phyloP scores from a whole-genome alignment of 2,113 vertebrate genomes.

The Beaufortia kweichowensis region DNA sequence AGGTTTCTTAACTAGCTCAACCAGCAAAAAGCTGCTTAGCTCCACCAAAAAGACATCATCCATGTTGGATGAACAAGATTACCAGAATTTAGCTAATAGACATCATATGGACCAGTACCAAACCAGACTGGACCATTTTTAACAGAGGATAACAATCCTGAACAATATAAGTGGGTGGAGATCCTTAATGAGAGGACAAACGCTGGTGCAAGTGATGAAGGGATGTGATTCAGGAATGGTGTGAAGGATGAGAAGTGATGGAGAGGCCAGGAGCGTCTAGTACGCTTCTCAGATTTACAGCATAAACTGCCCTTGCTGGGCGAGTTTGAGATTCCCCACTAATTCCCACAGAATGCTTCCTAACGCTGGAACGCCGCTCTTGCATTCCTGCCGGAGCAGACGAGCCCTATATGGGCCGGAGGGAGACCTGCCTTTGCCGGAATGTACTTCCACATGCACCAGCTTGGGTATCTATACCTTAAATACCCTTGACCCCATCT shows the following conservation, averaged over 20 bases:
- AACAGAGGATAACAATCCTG: not conserved
- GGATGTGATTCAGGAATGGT: slow-evolving; percentile 15
- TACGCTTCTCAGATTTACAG: slow-evolving; percentile 63
- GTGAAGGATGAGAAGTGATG: slow-evolving; percentile 22
- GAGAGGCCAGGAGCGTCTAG: slow-evolving; percentile 30
- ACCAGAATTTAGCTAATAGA: no score
- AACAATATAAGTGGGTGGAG: not conserved
- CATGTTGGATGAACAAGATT: no score
- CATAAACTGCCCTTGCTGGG: slow-evolving; percentile 59
- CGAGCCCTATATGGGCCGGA: slow-evolving; percentile 74
- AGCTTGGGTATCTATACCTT: slow-evolving; percentile 15
- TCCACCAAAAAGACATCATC: no score
- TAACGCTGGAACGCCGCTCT: slow-evolving; percentile 63
- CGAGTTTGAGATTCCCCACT: slow-evolving; percentile 71
- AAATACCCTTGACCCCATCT: not conserved
- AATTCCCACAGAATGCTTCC: slow-evolving; percentile 72
- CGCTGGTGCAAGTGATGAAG: not conserved
- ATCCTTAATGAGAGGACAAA: not conserved
- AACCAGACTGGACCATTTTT: no score
- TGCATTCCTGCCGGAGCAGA: slow-evolving; percentile 73
- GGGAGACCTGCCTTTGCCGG: slow-evolving; percentile 61
- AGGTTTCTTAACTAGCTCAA: no score
- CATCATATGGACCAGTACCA: no score
- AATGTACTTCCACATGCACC: slow-evolving; percentile 40
- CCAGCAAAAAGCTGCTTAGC: no score